phyloP scores from a whole-genome alignment of 2,888 invertebrate species.

The Drymonia ruficornis region DNA sequence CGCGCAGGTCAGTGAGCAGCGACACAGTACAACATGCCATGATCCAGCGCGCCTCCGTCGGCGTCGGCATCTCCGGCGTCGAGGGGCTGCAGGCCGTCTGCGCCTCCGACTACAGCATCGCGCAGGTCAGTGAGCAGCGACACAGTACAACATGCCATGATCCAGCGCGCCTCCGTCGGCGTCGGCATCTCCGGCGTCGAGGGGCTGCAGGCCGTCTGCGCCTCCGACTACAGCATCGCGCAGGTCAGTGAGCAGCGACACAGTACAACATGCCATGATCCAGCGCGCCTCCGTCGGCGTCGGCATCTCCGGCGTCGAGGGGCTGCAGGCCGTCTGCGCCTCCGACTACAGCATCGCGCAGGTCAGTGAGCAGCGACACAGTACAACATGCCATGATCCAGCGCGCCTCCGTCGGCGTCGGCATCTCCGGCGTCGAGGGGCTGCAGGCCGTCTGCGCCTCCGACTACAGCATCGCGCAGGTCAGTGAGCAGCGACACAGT shows the following conservation, averaged over 20 bases:
- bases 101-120: constrained; percentile 96
- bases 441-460: constrained; percentile 99
- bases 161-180: constrained; percentile 92
- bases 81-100: constrained; percentile 95
- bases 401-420: constrained; percentile 98
- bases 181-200: constrained; percentile 99
- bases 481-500: background rate
- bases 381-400: constrained; percentile 99
- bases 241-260: background rate
- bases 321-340: constrained; percentile 11
- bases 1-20: too few species aligned
- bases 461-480: constrained; percentile 97
- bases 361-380: background rate
- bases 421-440: constrained; percentile 99
- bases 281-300: background rate
- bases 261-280: background rate
- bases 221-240: constrained; percentile 92
- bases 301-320: constrained; percentile 5
- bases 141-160: background rate
- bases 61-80: constrained; percentile 68
- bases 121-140: background rate
- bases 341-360: constrained; percentile 77
- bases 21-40: too few species aligned
- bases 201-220: constrained; percentile 98
- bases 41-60: too few species aligned